These are phyloP conservation scores for Nomada fucata DNA, from an alignment of 2,888 invertebrate species.

Conservation along the genomic window DNA sequence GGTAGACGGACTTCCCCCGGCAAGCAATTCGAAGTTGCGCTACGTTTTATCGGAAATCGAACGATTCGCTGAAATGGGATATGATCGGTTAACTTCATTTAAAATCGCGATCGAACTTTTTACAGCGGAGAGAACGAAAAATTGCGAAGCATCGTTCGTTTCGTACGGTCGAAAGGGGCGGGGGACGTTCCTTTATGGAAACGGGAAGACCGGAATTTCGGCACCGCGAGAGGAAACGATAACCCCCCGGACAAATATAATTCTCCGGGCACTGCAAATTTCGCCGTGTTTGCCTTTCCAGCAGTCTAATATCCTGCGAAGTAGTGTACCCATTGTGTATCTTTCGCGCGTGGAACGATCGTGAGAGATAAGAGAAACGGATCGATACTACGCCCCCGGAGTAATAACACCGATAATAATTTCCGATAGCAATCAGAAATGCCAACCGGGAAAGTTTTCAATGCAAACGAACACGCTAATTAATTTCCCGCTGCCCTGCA, in stretches of 20 bases:
- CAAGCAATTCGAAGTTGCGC: no score
- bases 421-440: background rate
- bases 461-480: background rate
- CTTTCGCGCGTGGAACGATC: conserved; percentile 47
- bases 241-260: conserved; percentile 52
- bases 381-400: conserved; percentile 6
- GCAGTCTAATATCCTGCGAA: conserved; percentile 53
- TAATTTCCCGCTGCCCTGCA: background rate
- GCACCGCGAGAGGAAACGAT: conserved; percentile 16
- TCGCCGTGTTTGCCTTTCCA: conserved; percentile 51
- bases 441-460: background rate
- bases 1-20: no score
- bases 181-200: background rate
- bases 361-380: conserved; percentile 25
- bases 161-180: background rate
- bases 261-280: conserved; percentile 55
- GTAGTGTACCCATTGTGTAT: conserved; percentile 48
- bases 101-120: no score
- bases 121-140: no score
- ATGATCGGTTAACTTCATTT: no score
- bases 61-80: no score
- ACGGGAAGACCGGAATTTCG: background rate
- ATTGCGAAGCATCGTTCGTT: background rate
- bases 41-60: no score
- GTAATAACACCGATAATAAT: conserved; percentile 14